phyloP scores from a whole-genome alignment of 2,888 invertebrate genomes.

The Noctua fimbriata region DNA sequence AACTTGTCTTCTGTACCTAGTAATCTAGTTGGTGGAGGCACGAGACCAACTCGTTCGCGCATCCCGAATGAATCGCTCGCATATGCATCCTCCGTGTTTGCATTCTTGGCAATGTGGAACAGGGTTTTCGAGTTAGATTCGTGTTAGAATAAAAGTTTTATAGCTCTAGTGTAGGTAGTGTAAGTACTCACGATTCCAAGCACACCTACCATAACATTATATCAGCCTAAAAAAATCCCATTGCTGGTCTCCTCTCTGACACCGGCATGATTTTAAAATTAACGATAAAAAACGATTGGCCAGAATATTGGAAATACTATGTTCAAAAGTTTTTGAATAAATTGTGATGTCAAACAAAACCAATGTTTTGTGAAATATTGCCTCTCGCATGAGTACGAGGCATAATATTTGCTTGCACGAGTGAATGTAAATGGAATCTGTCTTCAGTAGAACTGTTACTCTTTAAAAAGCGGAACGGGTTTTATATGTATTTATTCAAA shows the following conservation, averaged over 20 bases:
- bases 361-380: background rate
- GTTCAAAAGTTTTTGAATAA: background rate
- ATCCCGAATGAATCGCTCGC: slow-evolving; percentile 28
- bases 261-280: background rate
- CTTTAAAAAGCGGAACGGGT: background rate
- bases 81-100: slow-evolving; percentile 21
- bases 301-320: background rate
- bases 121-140: slow-evolving; percentile 1
- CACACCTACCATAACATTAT: background rate
- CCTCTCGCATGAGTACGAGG: background rate
- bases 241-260: background rate
- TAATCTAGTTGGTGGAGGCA: background rate
- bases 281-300: no score
- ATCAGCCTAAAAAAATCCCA: background rate
- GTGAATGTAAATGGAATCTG: background rate
- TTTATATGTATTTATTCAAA: background rate
- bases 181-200: background rate
- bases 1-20: background rate
- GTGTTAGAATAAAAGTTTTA: background rate
- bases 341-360: background rate
- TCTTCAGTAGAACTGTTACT: background rate
- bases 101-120: slow-evolving; percentile 33
- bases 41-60: background rate
- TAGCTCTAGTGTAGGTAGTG: background rate
- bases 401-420: background rate